Conservation (phyloP, 2,113 vertebrate species). For the Blennius ocellaris region DNA sequence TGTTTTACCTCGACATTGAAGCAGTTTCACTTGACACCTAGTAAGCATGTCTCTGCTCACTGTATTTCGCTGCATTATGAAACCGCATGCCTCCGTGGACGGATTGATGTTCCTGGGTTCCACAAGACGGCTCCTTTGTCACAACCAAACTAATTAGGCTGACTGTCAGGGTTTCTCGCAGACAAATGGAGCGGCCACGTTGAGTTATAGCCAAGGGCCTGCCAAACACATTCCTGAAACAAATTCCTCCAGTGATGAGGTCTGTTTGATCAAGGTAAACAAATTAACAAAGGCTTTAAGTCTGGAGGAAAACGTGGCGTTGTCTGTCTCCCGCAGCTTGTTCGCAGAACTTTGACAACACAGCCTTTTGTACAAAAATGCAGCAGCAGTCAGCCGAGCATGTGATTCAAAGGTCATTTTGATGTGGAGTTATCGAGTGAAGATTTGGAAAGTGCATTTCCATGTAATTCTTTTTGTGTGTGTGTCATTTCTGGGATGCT, state of each 20-base stretch:
- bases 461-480: conserved; percentile 3
- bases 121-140: conserved; percentile 72
- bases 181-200: conserved; percentile 66
- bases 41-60: conserved; percentile 25
- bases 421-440: not conserved
- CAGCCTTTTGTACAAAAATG: conserved; percentile 1
- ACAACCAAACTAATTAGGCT: conserved; percentile 76
- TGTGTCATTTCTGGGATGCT: not conserved
- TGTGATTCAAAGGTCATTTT: conserved; percentile 6
- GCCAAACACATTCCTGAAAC: conserved; percentile 53
- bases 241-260: conserved; percentile 57
- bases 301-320: not conserved
- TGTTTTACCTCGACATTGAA: not conserved
- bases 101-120: conserved; percentile 63
- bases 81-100: conserved; percentile 44
- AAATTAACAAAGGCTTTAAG: conserved; percentile 61
- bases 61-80: conserved; percentile 48
- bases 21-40: not conserved
- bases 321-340: conserved; percentile 32
- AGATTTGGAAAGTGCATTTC: conserved; percentile 11
- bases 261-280: conserved; percentile 73
- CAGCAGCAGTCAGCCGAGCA: not conserved
- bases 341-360: conserved; percentile 18
- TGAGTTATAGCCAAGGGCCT: conserved; percentile 55
- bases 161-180: conserved; percentile 61